A percentile compares a stretch with the other conserved stretches of the same genome.
These are phyloP conservation scores for Chrysoperla carnea DNA, from an alignment of 1,140 invertebrate species.

Conservation along the genomic window DNA sequence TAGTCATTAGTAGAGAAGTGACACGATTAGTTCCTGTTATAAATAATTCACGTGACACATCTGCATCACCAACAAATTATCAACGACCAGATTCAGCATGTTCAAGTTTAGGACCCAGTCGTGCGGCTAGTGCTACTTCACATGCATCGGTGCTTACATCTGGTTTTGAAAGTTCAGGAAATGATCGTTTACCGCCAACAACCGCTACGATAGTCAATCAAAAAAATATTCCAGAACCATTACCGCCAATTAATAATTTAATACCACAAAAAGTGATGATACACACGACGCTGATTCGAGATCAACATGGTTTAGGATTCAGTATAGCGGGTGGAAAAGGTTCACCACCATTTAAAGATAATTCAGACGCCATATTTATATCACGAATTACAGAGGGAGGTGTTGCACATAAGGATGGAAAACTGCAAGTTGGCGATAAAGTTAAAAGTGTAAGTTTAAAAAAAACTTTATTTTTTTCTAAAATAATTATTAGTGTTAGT, in stretches of 20 bases:
- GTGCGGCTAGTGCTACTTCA: conserved; percentile 31
- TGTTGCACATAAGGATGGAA: conserved; percentile 81
- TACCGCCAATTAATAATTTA: conserved; percentile 12
- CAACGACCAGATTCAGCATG: conserved; percentile 28
- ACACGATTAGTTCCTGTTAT: conserved; percentile 28
- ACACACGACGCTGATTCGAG: conserved; percentile 76
- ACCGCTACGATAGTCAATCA: background rate
- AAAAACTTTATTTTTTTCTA: too few species aligned
- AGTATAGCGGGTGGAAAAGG: conserved; percentile 91
- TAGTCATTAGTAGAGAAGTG: conserved; percentile 65
- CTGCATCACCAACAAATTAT: conserved; percentile 5
- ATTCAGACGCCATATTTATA: conserved; percentile 73
- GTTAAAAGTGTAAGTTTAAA: conserved; percentile 62
- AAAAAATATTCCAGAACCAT: conserved; percentile 6
- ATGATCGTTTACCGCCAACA: background rate
- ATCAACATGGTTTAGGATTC: conserved; percentile 79
- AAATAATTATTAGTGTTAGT: too few species aligned
- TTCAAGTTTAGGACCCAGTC: conserved; percentile 31
- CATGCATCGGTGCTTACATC: conserved; percentile 23
- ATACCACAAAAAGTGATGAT: conserved; percentile 49
- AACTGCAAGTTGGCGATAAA: conserved; percentile 81
- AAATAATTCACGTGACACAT: background rate
- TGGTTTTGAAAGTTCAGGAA: conserved; percentile 26
- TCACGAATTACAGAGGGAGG: conserved; percentile 85
- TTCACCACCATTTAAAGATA: conserved; percentile 60